Base-by-base conservation (phyloP, 2,797 vertebrate genomes). In the Chaetophractus vellerosus region DNA sequence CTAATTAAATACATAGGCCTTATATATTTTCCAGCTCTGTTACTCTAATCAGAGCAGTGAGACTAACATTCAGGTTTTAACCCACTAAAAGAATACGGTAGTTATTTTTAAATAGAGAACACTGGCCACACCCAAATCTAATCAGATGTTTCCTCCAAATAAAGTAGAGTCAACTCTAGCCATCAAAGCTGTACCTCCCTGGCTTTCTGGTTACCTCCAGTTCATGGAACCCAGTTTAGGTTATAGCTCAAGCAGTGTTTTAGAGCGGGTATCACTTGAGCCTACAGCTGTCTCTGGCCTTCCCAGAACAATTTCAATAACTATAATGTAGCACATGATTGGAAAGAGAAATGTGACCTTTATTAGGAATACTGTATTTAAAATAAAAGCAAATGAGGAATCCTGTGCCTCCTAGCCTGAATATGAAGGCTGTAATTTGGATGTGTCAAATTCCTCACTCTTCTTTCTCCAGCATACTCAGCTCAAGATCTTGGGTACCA, bases 1-100 rank as follows among this genome's bases (percentile, higher is more conserved):
- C 79, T 91, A 50, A 85, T 72, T 95, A 88, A 89, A 82, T 72
- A 52, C 26, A 93, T 6, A 52, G 50, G 88, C 90, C n/a, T 66
- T 72, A 4, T 72, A 38, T 89, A 36, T 90, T 91, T 96, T 78
- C 78, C 38, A 91, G 48, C 31, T 59, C 59, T 84, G 21, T 50
- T 57, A 90, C 38, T 74, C 36, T 91, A 48, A 79, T 41, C 57
- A 66, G 28, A 80, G 86, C 86, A 57, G n/a, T 36, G 52, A 78
- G 38, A 66, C n/a, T 61, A 64, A 48, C 21, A 52, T 78, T 89
- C 36, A 63, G 33, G 23, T 33, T 95, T 61, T 90, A 93, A 33
- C 19, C 45, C 36, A 31, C 31, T 33, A 4, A 12, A 23, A 52
- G 7, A 78, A 19, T 61, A 87, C 90, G 45, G 69, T 75, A 33